Percentiles rank a stretch among this genome's conserved stretches.
Evolutionary conservation across 1,140 invertebrate genomes (phyloP).

Genomic region (Achroia grisella): DNA sequence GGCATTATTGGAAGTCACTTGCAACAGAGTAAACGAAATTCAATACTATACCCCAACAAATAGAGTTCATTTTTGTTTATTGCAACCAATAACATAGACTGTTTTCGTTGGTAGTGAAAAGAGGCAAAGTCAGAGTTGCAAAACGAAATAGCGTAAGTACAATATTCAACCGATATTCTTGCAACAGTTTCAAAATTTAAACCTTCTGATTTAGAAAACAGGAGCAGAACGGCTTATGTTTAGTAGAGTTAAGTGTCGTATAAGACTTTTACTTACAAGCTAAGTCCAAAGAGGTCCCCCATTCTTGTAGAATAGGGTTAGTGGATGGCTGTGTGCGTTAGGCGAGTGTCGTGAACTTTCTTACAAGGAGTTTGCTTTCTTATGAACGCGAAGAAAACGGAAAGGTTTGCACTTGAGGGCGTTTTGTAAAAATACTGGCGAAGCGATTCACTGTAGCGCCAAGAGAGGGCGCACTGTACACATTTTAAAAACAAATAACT

Average conservation of each 20-base stretch:
- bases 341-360: slow-evolving; percentile 46
- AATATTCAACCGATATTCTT: background rate
- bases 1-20: too few species aligned
- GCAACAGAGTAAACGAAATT: slow-evolving; percentile 12
- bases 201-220: slow-evolving; percentile 14
- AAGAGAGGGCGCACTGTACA: slow-evolving; percentile 50
- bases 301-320: slow-evolving; percentile 6
- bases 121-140: slow-evolving; percentile 2
- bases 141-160: background rate
- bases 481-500: slow-evolving; percentile 6
- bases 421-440: slow-evolving; percentile 63
- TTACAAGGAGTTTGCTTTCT: slow-evolving; percentile 56
- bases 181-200: background rate
- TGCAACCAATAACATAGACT: background rate
- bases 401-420: slow-evolving; percentile 65
- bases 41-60: background rate
- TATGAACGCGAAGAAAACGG: slow-evolving; percentile 68
- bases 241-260: background rate
- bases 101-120: slow-evolving; percentile 10
- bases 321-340: slow-evolving; percentile 38
- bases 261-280: slow-evolving; percentile 25
- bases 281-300: background rate
- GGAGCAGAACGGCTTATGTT: slow-evolving; percentile 18
- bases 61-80: slow-evolving; percentile 14
- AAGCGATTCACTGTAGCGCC: slow-evolving; percentile 29